Evolutionary conservation across 2,888 invertebrate species (phyloP).

Genomic region (Callinectes sapidus): DNA sequence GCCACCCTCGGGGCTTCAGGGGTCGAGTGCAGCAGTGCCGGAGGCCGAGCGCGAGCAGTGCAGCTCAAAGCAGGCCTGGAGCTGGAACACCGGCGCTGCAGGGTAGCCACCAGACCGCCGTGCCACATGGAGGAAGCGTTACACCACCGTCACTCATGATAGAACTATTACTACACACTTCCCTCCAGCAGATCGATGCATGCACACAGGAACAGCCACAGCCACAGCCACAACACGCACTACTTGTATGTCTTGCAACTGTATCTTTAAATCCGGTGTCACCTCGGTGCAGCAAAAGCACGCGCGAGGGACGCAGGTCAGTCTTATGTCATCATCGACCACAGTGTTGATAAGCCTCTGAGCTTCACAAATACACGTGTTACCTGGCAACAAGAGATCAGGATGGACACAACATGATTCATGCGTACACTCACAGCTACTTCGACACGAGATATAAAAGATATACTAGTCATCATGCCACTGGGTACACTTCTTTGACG

Average conservation of each 20-base stretch:
- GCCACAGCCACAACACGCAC: not conserved
- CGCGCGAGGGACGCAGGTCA: not conserved
- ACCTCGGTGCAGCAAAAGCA: not conserved
- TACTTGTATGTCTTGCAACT: not conserved
- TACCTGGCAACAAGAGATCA: constrained; percentile 4
- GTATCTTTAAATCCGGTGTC: not conserved
- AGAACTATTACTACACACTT: not conserved
- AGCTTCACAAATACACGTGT: constrained; percentile 23
- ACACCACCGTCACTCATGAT: not conserved
- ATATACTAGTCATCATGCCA: not conserved
- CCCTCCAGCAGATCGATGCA: constrained; percentile 10
- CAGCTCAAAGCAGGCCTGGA: not conserved
- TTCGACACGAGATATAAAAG: too few species aligned
- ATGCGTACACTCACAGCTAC: not conserved
- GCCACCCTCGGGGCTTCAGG: not conserved
- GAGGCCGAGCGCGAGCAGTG: not conserved
- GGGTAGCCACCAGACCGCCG: not conserved
- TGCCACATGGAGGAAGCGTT: not conserved
- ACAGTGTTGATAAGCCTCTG: not conserved
- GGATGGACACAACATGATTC: not conserved
- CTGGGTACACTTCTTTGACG: not conserved
- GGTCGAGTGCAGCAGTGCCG: not conserved
- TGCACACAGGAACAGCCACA: not conserved
- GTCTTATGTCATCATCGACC: not conserved
- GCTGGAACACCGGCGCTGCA: constrained; percentile 6